A percentile compares a stretch with the other conserved stretches of the same genome.
phyloP scores from a whole-genome alignment of 2,888 invertebrate genomes.

The Falcaria lacertinaria region DNA sequence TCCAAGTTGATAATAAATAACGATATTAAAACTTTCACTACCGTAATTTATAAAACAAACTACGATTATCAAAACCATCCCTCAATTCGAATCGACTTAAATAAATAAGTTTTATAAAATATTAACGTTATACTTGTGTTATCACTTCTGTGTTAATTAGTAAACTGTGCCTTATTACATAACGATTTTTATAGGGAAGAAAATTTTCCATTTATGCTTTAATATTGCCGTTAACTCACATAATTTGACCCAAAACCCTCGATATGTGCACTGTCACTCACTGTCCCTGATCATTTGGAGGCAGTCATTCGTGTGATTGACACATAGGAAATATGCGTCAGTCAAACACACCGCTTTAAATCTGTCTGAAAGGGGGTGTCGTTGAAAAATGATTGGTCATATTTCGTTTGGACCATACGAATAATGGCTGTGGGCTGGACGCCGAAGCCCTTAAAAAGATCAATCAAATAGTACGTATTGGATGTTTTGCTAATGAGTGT shows the following conservation, averaged over 20 bases:
- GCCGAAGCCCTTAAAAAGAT: not conserved
- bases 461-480: not conserved
- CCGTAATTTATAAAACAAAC: too few relatives aligned
- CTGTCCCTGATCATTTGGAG: conserved; percentile 47
- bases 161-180: too few relatives aligned
- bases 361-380: conserved; percentile 46
- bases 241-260: conserved; percentile 11
- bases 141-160: too few relatives aligned
- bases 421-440: not conserved
- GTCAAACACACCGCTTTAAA: conserved; percentile 48
- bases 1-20: too few relatives aligned
- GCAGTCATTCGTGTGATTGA: conserved; percentile 52
- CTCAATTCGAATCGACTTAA: too few relatives aligned
- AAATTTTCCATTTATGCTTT: not conserved
- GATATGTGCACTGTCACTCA: conserved; percentile 22
- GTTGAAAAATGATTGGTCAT: conserved; percentile 62
- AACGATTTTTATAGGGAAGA: too few relatives aligned
- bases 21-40: too few relatives aligned
- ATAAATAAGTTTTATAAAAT: too few relatives aligned
- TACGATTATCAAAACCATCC: too few relatives aligned
- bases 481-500: too few relatives aligned
- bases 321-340: conserved; percentile 55
- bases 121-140: too few relatives aligned
- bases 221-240: not conserved
- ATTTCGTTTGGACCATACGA: conserved; percentile 25